Evolutionary conservation across 2,888 invertebrate genomes (phyloP).

Genomic region (Apantesis nais): DNA sequence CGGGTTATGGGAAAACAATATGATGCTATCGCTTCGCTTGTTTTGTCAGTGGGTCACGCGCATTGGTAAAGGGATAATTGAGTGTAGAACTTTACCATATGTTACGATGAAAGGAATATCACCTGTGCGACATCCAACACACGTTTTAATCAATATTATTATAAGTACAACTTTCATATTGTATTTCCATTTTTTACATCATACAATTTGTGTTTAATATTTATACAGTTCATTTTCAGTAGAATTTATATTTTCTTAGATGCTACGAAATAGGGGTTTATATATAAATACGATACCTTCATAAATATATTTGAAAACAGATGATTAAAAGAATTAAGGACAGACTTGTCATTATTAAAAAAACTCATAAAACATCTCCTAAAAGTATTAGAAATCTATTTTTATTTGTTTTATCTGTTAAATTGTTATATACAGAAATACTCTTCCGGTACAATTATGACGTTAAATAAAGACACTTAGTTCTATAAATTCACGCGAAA

Average conservation of each 20-base stretch:
- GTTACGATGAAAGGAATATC: conserved; percentile 26
- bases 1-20: conserved; percentile 82
- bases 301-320: no score
- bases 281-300: no score
- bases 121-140: conserved; percentile 13
- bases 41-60: conserved; percentile 80
- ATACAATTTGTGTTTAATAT: not conserved
- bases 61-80: conserved; percentile 54
- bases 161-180: not conserved
- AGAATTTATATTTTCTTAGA: no score
- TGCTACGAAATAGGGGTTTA: not conserved
- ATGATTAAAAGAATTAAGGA: no score
- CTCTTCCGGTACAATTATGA: not conserved
- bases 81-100: conserved; percentile 45
- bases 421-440: not conserved
- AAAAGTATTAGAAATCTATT: no score
- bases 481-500: conserved; percentile 2
- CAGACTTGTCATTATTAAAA: no score
- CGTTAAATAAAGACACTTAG: not conserved
- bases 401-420: not conserved
- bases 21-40: conserved; percentile 64
- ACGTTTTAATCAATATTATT: not conserved
- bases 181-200: not conserved
- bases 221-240: not conserved
- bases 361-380: no score